Conservation (phyloP, 2,888 invertebrate genomes). For the Drosophila robusta region DNA sequence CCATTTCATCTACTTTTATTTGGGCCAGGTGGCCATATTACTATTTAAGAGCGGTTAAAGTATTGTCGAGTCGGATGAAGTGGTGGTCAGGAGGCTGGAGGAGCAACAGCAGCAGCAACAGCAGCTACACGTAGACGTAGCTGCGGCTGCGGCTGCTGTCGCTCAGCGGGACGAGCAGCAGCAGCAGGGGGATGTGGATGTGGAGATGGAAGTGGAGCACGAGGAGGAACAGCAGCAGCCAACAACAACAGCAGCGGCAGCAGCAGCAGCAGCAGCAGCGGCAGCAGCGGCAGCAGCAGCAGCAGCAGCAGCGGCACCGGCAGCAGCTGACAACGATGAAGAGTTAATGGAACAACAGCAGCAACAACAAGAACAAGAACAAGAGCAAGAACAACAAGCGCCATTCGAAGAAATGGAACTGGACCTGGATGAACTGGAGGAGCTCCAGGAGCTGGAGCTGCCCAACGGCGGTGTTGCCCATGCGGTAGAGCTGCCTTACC, state of each 20-base stretch:
- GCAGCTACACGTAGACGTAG: conserved; percentile 25
- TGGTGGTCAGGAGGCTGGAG: conserved; percentile 73
- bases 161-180: conserved; percentile 23
- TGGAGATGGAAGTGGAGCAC: conserved; percentile 27
- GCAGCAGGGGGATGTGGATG: conserved; percentile 29
- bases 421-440: conserved; percentile 19
- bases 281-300: conserved; percentile 19
- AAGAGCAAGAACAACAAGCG: conserved; percentile 2
- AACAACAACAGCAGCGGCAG: conserved; percentile 1
- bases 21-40: conserved; percentile 99
- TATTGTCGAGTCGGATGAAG: conserved; percentile 79
- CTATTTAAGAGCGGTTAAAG: conserved; percentile 98
- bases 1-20: conserved; percentile 99
- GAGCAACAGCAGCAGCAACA: conserved; percentile 50
- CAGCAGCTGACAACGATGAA: conserved; percentile 18
- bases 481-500: not conserved
- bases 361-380: conserved; percentile 11
- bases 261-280: conserved; percentile 2
- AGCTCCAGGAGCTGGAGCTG: conserved; percentile 10
- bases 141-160: conserved; percentile 9
- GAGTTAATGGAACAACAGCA: conserved; percentile 8
- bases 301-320: not conserved
- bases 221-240: conserved; percentile 26
- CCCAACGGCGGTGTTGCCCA: conserved; percentile 4
- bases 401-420: conserved; percentile 26